A percentile compares a stretch with the other conserved stretches of the same genome.
Evolutionary conservation across 2,797 vertebrate species (phyloP).

Genomic region (Argya squamiceps): DNA sequence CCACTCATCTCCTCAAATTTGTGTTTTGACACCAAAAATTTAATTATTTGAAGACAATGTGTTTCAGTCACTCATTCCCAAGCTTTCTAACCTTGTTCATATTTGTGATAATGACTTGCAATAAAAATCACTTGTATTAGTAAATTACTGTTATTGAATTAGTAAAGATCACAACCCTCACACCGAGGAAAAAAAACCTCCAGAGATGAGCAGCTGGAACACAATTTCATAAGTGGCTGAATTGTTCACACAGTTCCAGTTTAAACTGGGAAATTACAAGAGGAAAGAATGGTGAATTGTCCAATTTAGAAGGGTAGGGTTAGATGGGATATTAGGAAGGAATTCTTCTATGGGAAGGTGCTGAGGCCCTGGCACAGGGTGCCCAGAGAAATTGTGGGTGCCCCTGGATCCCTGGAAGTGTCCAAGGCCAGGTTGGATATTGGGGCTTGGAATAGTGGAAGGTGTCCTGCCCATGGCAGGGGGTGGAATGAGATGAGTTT

Average conservation of each 20-base stretch:
- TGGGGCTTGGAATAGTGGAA: fast-evolving
- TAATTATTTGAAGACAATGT: background rate
- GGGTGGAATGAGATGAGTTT: background rate
- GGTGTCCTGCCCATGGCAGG: background rate
- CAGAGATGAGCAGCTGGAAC: background rate
- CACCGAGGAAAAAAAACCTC: background rate
- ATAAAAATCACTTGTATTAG: background rate
- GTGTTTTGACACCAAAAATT: background rate
- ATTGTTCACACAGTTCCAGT: background rate
- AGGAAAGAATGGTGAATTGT: background rate
- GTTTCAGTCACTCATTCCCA: background rate
- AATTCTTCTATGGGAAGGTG: fast-evolving
- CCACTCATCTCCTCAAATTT: background rate
- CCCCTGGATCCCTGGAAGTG: background rate
- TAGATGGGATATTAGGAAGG: fast-evolving
- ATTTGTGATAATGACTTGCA: background rate
- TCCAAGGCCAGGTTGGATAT: fast-evolving
- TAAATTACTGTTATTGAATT: background rate
- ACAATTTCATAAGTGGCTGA: background rate
- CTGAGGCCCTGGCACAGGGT: background rate
- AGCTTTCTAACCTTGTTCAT: background rate
- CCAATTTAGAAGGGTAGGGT: background rate
- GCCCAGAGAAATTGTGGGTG: background rate
- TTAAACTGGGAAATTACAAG: background rate
- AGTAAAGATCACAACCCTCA: background rate